A percentile compares a stretch with the other conserved stretches of the same genome.
These are phyloP conservation scores for Lagopus muta DNA, from an alignment of 2,113 vertebrate species.

Conservation along the genomic window DNA sequence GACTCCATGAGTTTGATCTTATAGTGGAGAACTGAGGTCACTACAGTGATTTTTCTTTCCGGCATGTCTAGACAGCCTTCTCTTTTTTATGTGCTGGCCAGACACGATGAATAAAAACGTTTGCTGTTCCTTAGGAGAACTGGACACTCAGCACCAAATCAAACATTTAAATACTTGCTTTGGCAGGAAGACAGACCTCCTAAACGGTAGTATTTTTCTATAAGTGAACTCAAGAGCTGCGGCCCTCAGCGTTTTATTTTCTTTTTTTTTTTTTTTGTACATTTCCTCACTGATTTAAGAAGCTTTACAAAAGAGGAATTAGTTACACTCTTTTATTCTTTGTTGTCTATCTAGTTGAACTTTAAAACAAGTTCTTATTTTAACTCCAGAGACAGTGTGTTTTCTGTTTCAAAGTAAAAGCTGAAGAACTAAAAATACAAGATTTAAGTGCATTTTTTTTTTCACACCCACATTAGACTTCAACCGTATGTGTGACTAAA, in stretches of 20 bases:
- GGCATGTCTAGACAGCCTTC: slow-evolving; percentile 59
- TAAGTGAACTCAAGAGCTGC: slow-evolving; percentile 8
- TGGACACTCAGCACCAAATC: slow-evolving; percentile 42
- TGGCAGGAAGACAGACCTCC: slow-evolving; percentile 17
- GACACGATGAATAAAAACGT: not conserved
- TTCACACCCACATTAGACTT: not conserved
- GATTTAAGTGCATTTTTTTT: slow-evolving; percentile 24
- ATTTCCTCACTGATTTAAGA: not conserved
- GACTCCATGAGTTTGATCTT: not conserved
- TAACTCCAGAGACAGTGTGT: not conserved
- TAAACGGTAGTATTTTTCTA: not conserved
- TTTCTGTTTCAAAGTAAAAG: slow-evolving; percentile 40
- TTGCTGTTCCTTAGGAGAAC: slow-evolving; percentile 47
- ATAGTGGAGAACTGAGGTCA: slow-evolving; percentile 38
- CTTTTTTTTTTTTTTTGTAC: not conserved
- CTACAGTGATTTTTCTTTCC: slow-evolving; percentile 52
- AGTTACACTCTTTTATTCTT: not conserved
- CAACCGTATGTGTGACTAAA: not conserved
- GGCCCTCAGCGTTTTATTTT: not conserved
- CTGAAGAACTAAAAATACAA: not conserved
- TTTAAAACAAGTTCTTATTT: slow-evolving; percentile 6
- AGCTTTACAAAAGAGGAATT: not conserved
- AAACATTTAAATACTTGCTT: slow-evolving; percentile 61
- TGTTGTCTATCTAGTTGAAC: not conserved
- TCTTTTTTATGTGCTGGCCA: slow-evolving; percentile 54